Evolutionary conservation across 2,888 invertebrate genomes (phyloP).

Genomic region (Dasypogon diadema): DNA sequence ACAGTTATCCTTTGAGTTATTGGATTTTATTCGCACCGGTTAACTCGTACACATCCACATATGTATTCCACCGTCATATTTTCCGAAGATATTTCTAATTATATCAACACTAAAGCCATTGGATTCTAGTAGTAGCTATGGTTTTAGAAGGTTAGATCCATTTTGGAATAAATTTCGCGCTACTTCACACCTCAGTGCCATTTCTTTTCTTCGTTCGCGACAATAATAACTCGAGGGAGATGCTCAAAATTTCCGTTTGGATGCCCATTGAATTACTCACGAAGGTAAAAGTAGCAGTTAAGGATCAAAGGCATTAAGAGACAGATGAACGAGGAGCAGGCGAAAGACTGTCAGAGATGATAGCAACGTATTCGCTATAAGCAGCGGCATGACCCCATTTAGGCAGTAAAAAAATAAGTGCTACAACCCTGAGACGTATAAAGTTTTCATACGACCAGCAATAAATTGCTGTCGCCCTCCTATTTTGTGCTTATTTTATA

Average conservation of each 20-base stretch:
- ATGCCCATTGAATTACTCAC: not conserved
- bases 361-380: not conserved
- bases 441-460: slow-evolving; percentile 14
- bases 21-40: no score
- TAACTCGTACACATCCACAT: no score
- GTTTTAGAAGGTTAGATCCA: no score
- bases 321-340: not conserved
- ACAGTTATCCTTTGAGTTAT: no score
- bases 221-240: no score
- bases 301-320: not conserved
- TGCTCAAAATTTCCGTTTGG: not conserved
- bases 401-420: not conserved
- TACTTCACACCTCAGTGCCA: no score
- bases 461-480: not conserved
- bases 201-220: no score
- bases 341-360: not conserved
- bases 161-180: no score
- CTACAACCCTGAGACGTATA: not conserved
- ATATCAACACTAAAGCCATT: no score
- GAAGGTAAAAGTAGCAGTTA: not conserved
- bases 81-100: no score
- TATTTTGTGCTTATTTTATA: not conserved
- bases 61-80: no score
- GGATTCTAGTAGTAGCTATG: no score
- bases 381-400: not conserved